These are phyloP conservation scores for Hoplodrina blanda DNA, from an alignment of 2,888 invertebrate genomes.

Conservation along the genomic window DNA sequence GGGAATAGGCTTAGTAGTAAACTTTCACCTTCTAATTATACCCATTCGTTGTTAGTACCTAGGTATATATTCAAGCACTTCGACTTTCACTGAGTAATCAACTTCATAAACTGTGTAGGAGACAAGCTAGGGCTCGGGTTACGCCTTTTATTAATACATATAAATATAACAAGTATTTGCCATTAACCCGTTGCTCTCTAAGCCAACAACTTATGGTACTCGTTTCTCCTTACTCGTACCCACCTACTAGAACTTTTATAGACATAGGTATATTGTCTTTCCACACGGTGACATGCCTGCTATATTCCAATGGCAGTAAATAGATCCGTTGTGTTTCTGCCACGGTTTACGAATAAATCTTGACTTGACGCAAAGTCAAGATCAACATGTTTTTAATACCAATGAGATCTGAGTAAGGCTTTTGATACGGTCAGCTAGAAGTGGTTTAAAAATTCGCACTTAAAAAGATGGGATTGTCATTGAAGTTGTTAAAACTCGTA, in stretches of 20 bases:
- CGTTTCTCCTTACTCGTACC: conserved; percentile 21
- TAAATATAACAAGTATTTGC: conserved; percentile 51
- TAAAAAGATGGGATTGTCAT: not conserved
- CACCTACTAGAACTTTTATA: not conserved
- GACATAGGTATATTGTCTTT: not conserved
- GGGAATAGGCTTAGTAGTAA: conserved; percentile 44
- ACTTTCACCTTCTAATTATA: conserved; percentile 62
- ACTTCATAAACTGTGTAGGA: conserved; percentile 57
- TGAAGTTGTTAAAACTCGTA: not conserved
- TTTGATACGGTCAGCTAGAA: conserved; percentile 6
- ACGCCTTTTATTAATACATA: conserved; percentile 48
- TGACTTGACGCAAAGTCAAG: not conserved
- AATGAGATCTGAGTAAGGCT: conserved; percentile 2
- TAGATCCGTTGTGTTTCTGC: not conserved
- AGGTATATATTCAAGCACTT: conserved; percentile 39
- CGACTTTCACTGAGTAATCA: conserved; percentile 61
- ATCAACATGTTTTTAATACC: not conserved
- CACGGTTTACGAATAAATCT: not conserved
- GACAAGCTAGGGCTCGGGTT: conserved; percentile 43
- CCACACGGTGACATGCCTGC: too few species aligned
- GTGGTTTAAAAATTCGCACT: not conserved
- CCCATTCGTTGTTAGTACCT: conserved; percentile 45
- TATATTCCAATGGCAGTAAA: not conserved
- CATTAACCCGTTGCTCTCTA: conserved; percentile 46
- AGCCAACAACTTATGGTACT: conserved; percentile 43